Conservation (phyloP, 2,113 vertebrate genomes). For the Cyrtonyx montezumae region DNA sequence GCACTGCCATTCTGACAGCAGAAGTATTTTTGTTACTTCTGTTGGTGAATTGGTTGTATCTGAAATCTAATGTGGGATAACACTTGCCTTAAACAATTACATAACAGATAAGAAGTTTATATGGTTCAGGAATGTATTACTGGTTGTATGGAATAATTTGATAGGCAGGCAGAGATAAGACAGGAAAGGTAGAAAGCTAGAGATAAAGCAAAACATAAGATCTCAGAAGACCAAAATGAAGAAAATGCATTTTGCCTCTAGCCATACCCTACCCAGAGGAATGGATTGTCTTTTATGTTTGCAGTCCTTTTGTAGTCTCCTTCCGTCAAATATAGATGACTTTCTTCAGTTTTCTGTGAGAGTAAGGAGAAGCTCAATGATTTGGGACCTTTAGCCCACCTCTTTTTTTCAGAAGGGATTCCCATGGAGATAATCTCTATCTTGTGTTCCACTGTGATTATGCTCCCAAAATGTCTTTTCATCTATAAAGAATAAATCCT, state of each 20-base stretch:
- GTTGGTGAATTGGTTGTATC: background rate
- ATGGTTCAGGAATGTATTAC: background rate
- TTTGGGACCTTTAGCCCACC: background rate
- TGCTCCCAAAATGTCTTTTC: background rate
- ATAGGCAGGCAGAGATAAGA: background rate
- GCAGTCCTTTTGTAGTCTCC: background rate
- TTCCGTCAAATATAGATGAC: background rate
- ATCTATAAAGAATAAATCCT: background rate
- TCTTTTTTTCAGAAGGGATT: background rate
- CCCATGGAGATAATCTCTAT: background rate
- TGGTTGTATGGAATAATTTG: background rate
- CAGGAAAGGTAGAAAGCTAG: background rate
- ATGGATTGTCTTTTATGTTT: background rate
- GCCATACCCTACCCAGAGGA: background rate
- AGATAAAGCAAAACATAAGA: background rate
- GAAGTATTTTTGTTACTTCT: background rate
- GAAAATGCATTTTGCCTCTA: background rate
- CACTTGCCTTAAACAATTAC: background rate
- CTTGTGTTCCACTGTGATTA: background rate
- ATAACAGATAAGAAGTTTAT: background rate
- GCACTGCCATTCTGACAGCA: slow-evolving; percentile 4
- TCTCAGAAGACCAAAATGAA: background rate
- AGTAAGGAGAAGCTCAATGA: background rate
- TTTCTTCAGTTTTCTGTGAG: background rate
- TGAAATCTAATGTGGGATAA: background rate